Conservation (phyloP, 2,797 vertebrate species). For the Lithobates sylvaticus region DNA sequence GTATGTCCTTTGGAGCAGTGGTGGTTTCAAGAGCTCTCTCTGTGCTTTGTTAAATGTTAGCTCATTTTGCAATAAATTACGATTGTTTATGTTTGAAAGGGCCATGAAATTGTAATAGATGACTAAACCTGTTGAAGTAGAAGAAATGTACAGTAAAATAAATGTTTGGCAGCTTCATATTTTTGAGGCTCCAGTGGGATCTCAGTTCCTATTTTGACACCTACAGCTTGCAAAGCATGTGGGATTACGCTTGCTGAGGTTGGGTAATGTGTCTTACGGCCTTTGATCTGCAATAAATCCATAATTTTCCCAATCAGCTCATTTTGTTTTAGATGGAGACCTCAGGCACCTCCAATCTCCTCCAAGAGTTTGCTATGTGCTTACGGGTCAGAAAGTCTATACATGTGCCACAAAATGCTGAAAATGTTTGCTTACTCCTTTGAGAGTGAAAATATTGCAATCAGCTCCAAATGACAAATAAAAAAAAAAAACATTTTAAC, state of each 20-base stretch:
- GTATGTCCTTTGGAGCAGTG: too few relatives aligned
- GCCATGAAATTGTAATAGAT: neutral
- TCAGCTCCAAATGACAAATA: conserved; percentile 24
- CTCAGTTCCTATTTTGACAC: too few relatives aligned
- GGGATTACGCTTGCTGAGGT: neutral
- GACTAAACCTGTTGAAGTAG: neutral
- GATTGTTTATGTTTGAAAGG: neutral
- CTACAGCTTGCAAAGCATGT: too few relatives aligned
- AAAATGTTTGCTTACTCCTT: conserved; percentile 2
- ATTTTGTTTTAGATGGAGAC: neutral
- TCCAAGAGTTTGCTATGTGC: neutral
- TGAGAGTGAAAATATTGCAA: neutral
- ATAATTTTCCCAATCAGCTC: neutral
- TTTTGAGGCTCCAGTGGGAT: neutral
- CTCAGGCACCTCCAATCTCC: neutral
- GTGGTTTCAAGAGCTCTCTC: too few relatives aligned
- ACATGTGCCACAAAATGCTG: neutral
- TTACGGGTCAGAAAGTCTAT: neutral
- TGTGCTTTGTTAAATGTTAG: too few relatives aligned
- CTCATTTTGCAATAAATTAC: too few relatives aligned
- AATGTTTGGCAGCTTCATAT: neutral
- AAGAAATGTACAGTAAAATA: neutral
- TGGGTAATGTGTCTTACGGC: neutral
- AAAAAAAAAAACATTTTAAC: neutral
- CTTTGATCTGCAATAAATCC: conserved; percentile 5